Evolutionary conservation across 2,888 invertebrate species (phyloP), one percentile per base, ranked within the genome.

Genomic region (Xylota segnis): DNA sequence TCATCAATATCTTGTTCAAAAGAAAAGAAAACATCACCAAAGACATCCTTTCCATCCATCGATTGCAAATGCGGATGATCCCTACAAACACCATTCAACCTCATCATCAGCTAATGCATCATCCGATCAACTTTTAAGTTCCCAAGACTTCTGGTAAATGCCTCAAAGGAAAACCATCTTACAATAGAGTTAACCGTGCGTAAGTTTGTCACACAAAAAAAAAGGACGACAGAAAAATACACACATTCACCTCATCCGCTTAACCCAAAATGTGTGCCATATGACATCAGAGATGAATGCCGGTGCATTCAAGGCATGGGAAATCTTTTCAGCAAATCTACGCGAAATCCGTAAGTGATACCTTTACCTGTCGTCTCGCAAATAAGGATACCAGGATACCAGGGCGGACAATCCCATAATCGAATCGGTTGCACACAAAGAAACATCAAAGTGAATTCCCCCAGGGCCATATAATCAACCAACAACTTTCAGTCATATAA

Each of bases 121-220:
- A 83, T 78, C 78, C 78, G 78, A 77, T 83, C 83, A 83, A 78
- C 78, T 78, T 77, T 61, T 14, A 72, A 77, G 77, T 76, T 76
- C 56, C 63, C 47, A 23, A 65, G 54, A 56, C 47, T 23, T 10
- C 45, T 1, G 27, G 9, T 52, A 29, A 56, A 59, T 45, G 4
- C 16, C 29, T 12, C 37, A 16, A 6, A 61, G 32, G 4, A 61
- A 37, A 23, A 34, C 12, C 6, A 27, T 18, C 29, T 6, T 12
- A 90, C 90, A 90, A 90, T 89, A 88, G 88, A 88, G 87, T 89
- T 90, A 91, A 90, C 89, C 90, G 90, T 91, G 91, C 90, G 90
- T 90, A 90, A 90, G 88, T 88, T 88, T 90, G 90, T 91, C 89
- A 90, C 89, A 88, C 89, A 43, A 54, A 63, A 61, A 43, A n/a